These are phyloP conservation scores for Nylanderia fulva DNA, from an alignment of 1,140 invertebrate species.

Conservation along the genomic window DNA sequence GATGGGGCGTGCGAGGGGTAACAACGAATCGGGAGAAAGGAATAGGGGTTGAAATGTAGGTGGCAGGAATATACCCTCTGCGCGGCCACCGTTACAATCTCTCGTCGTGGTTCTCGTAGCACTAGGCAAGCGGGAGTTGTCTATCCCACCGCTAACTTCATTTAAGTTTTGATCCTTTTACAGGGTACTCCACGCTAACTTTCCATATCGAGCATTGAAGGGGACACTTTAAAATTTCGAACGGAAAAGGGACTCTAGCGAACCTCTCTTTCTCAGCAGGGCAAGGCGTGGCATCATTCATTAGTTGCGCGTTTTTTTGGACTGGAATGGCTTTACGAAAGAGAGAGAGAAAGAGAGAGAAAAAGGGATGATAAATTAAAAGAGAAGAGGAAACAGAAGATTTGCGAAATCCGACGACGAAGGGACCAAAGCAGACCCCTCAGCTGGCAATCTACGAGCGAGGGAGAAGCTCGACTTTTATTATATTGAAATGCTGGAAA, in stretches of 20 bases:
- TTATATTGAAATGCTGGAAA: constrained; percentile 39
- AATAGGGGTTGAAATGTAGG: constrained; percentile 33
- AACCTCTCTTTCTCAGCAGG: neutral
- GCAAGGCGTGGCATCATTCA: constrained; percentile 48
- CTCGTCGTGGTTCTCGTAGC: constrained; percentile 2
- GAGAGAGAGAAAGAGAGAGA: neutral
- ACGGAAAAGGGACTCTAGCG: constrained; percentile 35
- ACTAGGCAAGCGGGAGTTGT: constrained; percentile 57
- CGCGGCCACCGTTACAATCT: neutral
- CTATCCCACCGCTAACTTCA: constrained; percentile 76
- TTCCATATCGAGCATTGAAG: constrained; percentile 77
- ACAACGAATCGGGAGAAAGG: constrained; percentile 37
- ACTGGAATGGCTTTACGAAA: neutral
- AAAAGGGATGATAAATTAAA: neutral
- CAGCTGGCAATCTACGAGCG: neutral
- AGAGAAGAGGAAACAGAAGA: neutral
- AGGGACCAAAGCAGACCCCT: neutral
- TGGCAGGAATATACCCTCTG: constrained; percentile 44
- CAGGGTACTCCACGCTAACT: constrained; percentile 71
- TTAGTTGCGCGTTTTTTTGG: neutral
- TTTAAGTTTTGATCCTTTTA: constrained; percentile 80
- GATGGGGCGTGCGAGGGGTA: constrained; percentile 32
- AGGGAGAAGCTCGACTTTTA: constrained; percentile 40
- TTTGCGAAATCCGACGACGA: neutral
- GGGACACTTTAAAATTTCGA: constrained; percentile 63